Conservation (phyloP, 2,113 vertebrate genomes). For the Pomatorhinus ruficollis region DNA sequence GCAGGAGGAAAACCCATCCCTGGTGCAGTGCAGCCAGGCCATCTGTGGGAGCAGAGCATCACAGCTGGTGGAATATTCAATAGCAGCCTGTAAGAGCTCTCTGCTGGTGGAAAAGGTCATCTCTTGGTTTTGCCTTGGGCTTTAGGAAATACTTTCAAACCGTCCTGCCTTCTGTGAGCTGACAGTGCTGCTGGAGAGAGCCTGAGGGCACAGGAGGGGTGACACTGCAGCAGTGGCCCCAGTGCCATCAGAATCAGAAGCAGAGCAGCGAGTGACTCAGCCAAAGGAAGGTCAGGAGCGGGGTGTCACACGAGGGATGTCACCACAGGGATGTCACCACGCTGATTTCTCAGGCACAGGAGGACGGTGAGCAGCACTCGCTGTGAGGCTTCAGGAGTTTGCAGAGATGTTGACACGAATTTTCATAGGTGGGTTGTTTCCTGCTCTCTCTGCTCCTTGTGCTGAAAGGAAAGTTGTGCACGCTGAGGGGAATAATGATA, state of each 20-base stretch:
- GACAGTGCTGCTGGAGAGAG: conserved; percentile 21
- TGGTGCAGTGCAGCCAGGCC: not conserved
- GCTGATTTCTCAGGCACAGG: not conserved
- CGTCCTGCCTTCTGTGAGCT: not conserved
- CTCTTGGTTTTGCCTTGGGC: conserved; percentile 1
- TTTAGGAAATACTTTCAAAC: conserved; percentile 19
- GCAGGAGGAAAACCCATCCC: not conserved
- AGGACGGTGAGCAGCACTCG: not conserved
- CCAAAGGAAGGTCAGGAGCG: not conserved
- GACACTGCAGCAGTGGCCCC: not conserved
- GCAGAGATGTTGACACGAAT: not conserved
- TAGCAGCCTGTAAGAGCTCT: not conserved
- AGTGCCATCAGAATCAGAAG: not conserved
- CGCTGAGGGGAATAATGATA: not conserved
- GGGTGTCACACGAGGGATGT: no score
- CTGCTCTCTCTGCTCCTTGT: not conserved
- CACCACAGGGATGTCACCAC: not conserved
- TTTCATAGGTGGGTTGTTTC: not conserved
- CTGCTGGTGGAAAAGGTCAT: conserved; percentile 32
- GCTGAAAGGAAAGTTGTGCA: not conserved
- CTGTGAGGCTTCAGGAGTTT: not conserved
- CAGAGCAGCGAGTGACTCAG: not conserved
- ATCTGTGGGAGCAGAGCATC: not conserved
- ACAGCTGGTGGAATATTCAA: not conserved
- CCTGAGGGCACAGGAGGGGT: not conserved